These are phyloP conservation scores for Philonicus albiceps DNA, from an alignment of 2,888 invertebrate genomes.

Conservation along the genomic window DNA sequence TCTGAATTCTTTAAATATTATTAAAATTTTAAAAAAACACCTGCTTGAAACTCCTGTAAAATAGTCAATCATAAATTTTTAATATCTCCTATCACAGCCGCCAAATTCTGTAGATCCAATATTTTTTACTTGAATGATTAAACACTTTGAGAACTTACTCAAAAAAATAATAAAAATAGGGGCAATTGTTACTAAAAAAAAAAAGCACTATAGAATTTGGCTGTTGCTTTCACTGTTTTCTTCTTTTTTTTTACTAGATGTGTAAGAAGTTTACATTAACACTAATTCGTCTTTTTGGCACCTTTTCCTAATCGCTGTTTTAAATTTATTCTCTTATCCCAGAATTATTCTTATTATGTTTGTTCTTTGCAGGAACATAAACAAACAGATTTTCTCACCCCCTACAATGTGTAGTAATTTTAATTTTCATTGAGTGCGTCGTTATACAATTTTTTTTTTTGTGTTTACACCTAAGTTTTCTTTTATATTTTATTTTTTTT, in stretches of 20 bases:
- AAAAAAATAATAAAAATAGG: background rate
- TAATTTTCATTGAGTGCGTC: background rate
- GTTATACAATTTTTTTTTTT: background rate
- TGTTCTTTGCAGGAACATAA: slow-evolving; percentile 18
- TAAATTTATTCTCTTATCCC: background rate
- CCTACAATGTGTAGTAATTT: background rate
- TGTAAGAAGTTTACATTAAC: background rate
- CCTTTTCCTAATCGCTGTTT: background rate
- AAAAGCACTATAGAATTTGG: background rate
- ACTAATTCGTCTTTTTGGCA: background rate
- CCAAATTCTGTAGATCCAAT: background rate
- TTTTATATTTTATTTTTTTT: background rate
- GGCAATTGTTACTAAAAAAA: background rate
- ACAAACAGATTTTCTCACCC: background rate
- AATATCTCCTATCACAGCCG: background rate
- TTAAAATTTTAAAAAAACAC: background rate
- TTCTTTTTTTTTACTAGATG: background rate
- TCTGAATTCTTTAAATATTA: background rate
- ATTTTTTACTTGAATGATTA: background rate
- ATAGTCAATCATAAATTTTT: background rate
- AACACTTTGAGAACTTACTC: background rate
- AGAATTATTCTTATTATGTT: background rate
- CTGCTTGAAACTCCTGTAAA: background rate
- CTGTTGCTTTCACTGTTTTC: background rate
- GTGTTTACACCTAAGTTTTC: background rate